phyloP scores from a whole-genome alignment of 2,888 invertebrate species.

The Orthosia cruda region DNA sequence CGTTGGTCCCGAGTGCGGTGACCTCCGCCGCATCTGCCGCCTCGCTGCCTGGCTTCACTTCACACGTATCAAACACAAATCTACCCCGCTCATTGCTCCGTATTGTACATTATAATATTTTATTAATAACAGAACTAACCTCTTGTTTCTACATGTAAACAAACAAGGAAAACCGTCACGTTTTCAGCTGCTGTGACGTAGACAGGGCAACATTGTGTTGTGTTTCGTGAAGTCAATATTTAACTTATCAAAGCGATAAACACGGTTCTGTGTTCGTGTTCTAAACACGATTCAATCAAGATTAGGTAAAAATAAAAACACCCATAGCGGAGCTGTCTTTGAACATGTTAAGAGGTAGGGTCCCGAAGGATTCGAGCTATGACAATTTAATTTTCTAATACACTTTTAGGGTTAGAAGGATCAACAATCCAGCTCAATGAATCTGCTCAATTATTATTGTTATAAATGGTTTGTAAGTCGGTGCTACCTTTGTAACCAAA shows the following conservation, averaged over 20 bases:
- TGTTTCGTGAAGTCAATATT: conserved; percentile 13
- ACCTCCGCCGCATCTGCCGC: conserved; percentile 87
- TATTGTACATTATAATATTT: conserved; percentile 38
- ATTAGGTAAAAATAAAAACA: background rate
- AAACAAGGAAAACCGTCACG: conserved; percentile 67
- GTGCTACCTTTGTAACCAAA: no score
- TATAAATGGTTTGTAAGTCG: no score
- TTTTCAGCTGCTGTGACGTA: conserved; percentile 63
- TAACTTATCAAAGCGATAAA: conserved; percentile 34
- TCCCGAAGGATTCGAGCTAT: background rate
- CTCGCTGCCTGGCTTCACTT: conserved; percentile 78
- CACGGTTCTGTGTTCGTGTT: background rate
- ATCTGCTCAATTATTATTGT: no score
- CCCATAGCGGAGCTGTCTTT: background rate
- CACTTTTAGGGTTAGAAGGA: conserved; percentile 1
- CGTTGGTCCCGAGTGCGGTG: conserved; percentile 84
- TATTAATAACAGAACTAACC: conserved; percentile 34
- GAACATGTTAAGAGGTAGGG: no score
- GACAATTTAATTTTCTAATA: background rate
- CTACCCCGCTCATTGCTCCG: conserved; percentile 70
- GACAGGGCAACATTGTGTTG: conserved; percentile 57
- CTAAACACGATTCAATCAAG: background rate
- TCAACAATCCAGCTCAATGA: no score
- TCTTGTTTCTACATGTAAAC: conserved; percentile 45
- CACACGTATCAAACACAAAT: conserved; percentile 81